A percentile compares a stretch with the other conserved stretches of the same genome.
phyloP scores from a whole-genome alignment of 2,797 vertebrate species.

The Coranthus polyacanthus region DNA sequence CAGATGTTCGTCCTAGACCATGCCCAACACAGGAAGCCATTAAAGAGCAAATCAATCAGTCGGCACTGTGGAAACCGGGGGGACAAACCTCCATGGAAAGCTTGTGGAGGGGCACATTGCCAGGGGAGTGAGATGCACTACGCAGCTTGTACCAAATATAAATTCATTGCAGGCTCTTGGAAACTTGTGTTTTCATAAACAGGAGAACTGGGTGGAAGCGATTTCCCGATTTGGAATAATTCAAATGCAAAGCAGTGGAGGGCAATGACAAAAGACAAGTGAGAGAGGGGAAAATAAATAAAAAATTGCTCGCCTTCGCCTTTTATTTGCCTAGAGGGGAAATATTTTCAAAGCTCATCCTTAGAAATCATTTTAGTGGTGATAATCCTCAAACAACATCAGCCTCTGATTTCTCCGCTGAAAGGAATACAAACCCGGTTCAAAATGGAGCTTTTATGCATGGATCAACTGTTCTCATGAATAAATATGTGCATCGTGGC shows the following conservation, averaged over 20 bases:
- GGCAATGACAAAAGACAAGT: constrained; percentile 48
- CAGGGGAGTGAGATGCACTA: constrained; percentile 67
- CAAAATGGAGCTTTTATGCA: constrained; percentile 33
- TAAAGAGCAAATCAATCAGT: constrained; percentile 82
- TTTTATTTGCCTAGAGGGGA: constrained; percentile 52
- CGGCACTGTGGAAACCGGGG: constrained; percentile 73
- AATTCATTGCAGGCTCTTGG: constrained; percentile 76
- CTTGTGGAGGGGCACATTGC: constrained; percentile 75
- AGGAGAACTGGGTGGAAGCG: constrained; percentile 67
- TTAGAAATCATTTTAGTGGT: constrained; percentile 52
- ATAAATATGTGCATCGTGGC: constrained; percentile 58
- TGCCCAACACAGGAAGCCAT: constrained; percentile 81
- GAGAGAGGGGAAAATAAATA: constrained; percentile 47
- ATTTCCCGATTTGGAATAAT: constrained; percentile 67
- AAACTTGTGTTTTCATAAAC: constrained; percentile 80
- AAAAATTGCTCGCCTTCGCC: constrained; percentile 37
- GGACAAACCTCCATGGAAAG: constrained; percentile 74
- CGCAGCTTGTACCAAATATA: constrained; percentile 74
- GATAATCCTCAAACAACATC: constrained; percentile 67
- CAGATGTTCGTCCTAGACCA: constrained; percentile 73
- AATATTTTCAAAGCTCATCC: constrained; percentile 61
- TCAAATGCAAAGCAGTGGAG: constrained; percentile 68
- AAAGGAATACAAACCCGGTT: constrained; percentile 45
- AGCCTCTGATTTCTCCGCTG: constrained; percentile 39
- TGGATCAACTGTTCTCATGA: constrained; percentile 52